These are phyloP conservation scores for Microtus pennsylvanicus DNA, from an alignment of 2,113 vertebrate species.

Conservation along the genomic window DNA sequence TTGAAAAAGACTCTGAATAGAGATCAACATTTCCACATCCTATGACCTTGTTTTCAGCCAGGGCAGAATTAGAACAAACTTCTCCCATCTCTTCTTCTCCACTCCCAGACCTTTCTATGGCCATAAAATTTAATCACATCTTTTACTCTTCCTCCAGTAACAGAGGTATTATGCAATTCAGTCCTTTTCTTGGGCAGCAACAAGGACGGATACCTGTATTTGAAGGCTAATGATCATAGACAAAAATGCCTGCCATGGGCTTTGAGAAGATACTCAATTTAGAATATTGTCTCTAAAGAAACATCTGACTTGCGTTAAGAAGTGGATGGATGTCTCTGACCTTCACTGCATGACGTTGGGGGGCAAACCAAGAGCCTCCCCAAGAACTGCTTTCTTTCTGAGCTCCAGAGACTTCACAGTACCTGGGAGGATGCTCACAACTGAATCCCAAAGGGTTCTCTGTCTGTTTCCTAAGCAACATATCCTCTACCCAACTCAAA, in stretches of 20 bases:
- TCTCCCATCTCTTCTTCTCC: background rate
- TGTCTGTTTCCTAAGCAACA: constrained; percentile 39
- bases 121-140: constrained; percentile 69
- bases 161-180: constrained; percentile 51
- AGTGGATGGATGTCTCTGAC: constrained; percentile 31
- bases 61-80: constrained; percentile 34
- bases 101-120: background rate
- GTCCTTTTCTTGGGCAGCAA: constrained; percentile 1
- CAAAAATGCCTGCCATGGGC: constrained; percentile 53
- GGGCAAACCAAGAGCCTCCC: background rate
- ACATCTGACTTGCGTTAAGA: constrained; percentile 58
- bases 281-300: constrained; percentile 64
- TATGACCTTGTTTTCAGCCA: constrained; percentile 24
- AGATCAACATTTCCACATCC: constrained; percentile 39
- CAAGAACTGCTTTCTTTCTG: background rate
- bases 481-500: constrained; percentile 19
- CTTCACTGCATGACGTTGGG: constrained; percentile 53
- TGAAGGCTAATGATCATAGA: constrained; percentile 57
- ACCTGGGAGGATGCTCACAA: background rate
- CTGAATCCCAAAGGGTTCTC: constrained; percentile 20
- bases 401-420: background rate
- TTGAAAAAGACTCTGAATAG: constrained; percentile 43
- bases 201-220: constrained; percentile 58
- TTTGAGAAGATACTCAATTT: constrained; percentile 60
- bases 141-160: constrained; percentile 61